phyloP scores from a whole-genome alignment of 2,888 invertebrate genomes.

The Hydropsyche betteni region DNA sequence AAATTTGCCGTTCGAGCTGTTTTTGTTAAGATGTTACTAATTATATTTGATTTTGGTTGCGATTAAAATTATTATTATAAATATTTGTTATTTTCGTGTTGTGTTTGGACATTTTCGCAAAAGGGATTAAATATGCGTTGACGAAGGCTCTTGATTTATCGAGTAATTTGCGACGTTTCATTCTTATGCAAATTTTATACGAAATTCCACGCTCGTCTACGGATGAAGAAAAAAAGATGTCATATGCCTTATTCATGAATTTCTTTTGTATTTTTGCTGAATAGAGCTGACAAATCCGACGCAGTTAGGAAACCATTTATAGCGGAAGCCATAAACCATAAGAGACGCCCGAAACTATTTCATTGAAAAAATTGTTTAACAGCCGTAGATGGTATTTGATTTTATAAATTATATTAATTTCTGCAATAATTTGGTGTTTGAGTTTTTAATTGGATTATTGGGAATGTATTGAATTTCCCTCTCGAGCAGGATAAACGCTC shows the following conservation, averaged over 20 bases:
- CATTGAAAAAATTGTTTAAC: too few species aligned
- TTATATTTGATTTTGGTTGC: too few species aligned
- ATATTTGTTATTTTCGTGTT: too few species aligned
- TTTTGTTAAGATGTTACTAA: too few species aligned
- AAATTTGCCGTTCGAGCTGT: too few species aligned
- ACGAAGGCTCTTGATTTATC: not conserved
- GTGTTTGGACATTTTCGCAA: too few species aligned
- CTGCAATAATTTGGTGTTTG: too few species aligned
- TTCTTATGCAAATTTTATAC: constrained; percentile 22
- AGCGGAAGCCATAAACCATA: constrained; percentile 25
- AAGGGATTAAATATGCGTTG: too few species aligned
- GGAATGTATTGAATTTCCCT: constrained; percentile 11
- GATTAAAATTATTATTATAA: too few species aligned
- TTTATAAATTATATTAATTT: too few species aligned
- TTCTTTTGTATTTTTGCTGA: constrained; percentile 22
- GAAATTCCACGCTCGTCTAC: constrained; percentile 1
- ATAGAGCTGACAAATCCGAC: constrained; percentile 27
- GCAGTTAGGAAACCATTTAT: constrained; percentile 28
- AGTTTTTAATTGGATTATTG: constrained; percentile 19
- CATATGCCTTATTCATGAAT: constrained; percentile 27
- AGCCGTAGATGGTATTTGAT: too few species aligned
- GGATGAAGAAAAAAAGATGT: constrained; percentile 20
- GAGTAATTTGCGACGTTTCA: constrained; percentile 15
- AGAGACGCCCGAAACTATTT: not conserved
- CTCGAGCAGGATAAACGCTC: constrained; percentile 5